Percentiles rank a stretch among this genome's conserved stretches.
These are phyloP conservation scores for Scyliorhinus canicula DNA, from an alignment of 2,797 vertebrate species.

Conservation along the genomic window DNA sequence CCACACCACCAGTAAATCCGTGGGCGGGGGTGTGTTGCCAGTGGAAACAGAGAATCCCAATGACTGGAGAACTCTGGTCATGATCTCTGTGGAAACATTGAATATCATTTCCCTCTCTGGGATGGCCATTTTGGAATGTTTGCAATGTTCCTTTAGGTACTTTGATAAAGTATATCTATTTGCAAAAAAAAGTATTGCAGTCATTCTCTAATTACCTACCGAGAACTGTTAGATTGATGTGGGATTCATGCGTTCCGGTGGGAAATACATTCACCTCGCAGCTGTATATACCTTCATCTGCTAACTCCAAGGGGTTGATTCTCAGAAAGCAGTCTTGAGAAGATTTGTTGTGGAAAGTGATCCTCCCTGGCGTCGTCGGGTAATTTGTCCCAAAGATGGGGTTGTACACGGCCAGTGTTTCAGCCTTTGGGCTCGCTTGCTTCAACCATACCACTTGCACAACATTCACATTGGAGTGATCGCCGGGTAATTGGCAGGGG, in stretches of 20 bases:
- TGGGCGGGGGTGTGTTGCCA: no score
- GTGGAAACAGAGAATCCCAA: no score
- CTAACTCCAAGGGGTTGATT: conserved; percentile 58
- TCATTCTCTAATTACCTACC: conserved; percentile 56
- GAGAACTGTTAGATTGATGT: conserved; percentile 64
- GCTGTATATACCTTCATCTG: conserved; percentile 71
- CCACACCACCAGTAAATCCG: no score
- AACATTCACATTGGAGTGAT: conserved; percentile 52
- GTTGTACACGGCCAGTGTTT: conserved; percentile 69
- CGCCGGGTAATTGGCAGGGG: conserved; percentile 59
- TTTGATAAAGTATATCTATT: no score
- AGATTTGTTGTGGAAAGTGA: conserved; percentile 52
- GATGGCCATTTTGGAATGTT: no score
- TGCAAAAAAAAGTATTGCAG: no score
- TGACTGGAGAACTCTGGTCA: no score
- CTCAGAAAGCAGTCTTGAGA: conserved; percentile 64
- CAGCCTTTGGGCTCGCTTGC: conserved; percentile 44
- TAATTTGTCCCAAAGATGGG: conserved; percentile 59
- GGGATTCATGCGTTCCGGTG: conserved; percentile 67
- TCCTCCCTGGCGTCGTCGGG: conserved; percentile 53
- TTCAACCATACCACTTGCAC: conserved; percentile 79
- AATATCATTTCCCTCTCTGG: no score
- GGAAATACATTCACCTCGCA: conserved; percentile 83
- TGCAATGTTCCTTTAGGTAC: no score
- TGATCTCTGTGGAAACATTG: no score